Evolutionary conservation across 2,888 invertebrate genomes (phyloP).

Genomic region (Dascillus cervinus): DNA sequence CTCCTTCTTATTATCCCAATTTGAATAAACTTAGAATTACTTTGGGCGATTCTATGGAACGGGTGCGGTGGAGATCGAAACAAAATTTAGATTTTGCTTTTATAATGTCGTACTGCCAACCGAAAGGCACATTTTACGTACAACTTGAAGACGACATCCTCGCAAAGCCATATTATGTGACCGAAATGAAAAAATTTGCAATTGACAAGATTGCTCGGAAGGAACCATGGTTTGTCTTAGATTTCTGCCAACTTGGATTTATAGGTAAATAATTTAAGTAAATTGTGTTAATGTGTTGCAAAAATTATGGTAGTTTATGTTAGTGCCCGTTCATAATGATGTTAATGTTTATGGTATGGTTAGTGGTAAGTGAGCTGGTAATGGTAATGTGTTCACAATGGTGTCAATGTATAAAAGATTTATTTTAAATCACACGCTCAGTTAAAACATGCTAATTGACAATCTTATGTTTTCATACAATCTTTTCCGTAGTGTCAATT

Average conservation of each 20-base stretch:
- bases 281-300: too few species aligned
- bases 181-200: conserved; percentile 78
- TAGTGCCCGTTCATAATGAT: conserved; percentile 2
- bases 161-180: conserved; percentile 75
- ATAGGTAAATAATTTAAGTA: conserved; percentile 65
- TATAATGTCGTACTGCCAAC: conserved; percentile 88
- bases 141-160: conserved; percentile 93
- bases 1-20: conserved; percentile 81
- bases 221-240: conserved; percentile 82
- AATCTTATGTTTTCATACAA: too few species aligned
- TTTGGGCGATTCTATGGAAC: conserved; percentile 76
- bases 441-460: too few species aligned
- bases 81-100: conserved; percentile 92
- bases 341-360: too few species aligned
- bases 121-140: conserved; percentile 81
- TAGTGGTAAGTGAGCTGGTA: too few species aligned
- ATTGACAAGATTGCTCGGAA: conserved; percentile 66
- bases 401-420: too few species aligned
- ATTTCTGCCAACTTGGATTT: conserved; percentile 90
- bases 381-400: too few species aligned
- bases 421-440: too few species aligned
- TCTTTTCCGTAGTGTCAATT: too few species aligned
- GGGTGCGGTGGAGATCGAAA: conserved; percentile 88
- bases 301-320: too few species aligned
- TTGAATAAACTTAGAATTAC: conserved; percentile 68